phyloP scores from a whole-genome alignment of 2,113 vertebrate genomes.

The Pristiophorus japonicus region DNA sequence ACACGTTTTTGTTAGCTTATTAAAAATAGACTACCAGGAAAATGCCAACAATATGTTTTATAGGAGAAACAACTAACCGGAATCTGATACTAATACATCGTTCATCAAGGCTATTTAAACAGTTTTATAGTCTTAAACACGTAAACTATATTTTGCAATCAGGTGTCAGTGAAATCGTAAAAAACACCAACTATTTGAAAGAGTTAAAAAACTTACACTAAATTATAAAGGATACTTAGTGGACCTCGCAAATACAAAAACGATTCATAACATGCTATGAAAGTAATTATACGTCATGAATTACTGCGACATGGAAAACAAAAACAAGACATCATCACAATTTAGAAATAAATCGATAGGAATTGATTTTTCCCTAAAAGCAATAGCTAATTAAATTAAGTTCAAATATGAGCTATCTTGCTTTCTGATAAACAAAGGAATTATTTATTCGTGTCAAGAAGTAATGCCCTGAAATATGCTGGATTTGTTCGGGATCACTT shows the following conservation, averaged over 20 bases:
- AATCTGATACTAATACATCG: neutral
- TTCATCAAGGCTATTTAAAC: neutral
- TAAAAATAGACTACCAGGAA: neutral
- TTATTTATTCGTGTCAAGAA: too few relatives aligned
- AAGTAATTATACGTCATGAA: neutral
- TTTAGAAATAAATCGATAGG: too few relatives aligned
- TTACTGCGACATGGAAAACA: neutral
- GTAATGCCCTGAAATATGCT: too few relatives aligned
- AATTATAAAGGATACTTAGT: neutral
- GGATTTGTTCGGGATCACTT: too few relatives aligned
- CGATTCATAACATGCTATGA: neutral
- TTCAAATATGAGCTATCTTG: too few relatives aligned
- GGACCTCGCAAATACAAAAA: neutral
- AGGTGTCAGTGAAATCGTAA: neutral
- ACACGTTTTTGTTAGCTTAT: neutral
- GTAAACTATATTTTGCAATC: neutral
- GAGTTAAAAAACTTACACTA: neutral
- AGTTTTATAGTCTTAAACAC: neutral
- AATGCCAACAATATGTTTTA: neutral
- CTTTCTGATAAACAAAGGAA: too few relatives aligned
- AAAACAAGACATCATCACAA: too few relatives aligned
- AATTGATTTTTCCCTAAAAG: too few relatives aligned
- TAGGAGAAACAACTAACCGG: neutral
- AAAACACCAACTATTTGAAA: neutral
- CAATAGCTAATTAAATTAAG: too few relatives aligned